phyloP scores from a whole-genome alignment of 2,797 vertebrate genomes.

The Macrochelys suwanniensis region DNA sequence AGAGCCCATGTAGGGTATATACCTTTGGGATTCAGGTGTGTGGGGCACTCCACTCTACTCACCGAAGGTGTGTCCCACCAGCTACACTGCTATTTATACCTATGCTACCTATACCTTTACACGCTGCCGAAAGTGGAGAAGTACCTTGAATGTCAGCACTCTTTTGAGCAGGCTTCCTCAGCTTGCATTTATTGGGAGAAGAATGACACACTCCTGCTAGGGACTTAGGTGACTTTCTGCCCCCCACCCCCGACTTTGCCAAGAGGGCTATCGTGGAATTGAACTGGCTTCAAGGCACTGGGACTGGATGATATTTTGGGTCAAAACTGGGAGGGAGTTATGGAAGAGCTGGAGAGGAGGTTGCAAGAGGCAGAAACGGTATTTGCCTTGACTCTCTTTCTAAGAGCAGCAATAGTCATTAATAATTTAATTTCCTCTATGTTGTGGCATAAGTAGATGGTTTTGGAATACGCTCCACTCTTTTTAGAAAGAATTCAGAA shows the following conservation, averaged over 20 bases:
- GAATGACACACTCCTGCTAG: not conserved
- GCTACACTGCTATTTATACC: too few species aligned
- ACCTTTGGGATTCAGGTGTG: not conserved
- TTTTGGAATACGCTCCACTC: not conserved
- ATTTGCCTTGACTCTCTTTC: not conserved
- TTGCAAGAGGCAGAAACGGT: not conserved
- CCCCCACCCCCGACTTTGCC: too few species aligned
- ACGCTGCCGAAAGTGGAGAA: too few species aligned
- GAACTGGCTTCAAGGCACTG: not conserved
- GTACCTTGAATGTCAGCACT: not conserved
- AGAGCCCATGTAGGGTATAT: not conserved
- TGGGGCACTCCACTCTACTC: not conserved
- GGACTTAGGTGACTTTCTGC: not conserved
- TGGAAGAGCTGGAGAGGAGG: not conserved
- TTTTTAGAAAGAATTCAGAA: not conserved
- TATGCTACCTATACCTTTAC: too few species aligned
- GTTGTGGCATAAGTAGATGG: not conserved
- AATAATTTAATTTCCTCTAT: not conserved
- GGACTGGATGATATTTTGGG: not conserved
- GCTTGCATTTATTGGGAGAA: not conserved
- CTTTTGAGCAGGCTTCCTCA: not conserved
- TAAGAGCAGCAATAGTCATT: not conserved
- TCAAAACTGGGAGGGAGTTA: not conserved
- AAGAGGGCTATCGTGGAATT: not conserved
- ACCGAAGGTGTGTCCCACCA: not conserved